phyloP scores from a whole-genome alignment of 2,113 vertebrate species.

The Ptyas mucosa region DNA sequence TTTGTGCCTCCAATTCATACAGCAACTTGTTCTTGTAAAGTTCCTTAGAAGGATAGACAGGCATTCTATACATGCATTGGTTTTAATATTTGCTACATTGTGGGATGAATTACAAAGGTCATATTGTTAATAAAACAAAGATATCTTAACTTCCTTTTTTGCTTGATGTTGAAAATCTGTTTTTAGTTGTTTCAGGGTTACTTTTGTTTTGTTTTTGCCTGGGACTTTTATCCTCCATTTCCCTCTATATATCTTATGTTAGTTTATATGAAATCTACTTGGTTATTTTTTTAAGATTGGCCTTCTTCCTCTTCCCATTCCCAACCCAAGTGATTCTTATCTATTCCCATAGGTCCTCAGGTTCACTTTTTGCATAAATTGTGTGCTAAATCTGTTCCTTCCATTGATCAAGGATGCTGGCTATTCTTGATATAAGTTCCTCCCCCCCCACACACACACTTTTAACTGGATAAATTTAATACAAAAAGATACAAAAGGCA shows the following conservation, averaged over 20 bases:
- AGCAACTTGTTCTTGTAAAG: background rate
- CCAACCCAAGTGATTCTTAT: background rate
- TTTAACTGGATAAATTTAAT: background rate
- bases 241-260: background rate
- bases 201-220: background rate
- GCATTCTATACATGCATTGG: background rate
- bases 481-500: background rate
- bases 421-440: background rate
- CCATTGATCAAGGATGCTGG: background rate
- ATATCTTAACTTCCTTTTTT: background rate
- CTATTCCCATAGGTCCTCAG: background rate
- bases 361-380: background rate
- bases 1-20: background rate
- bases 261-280: background rate
- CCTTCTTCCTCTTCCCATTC: background rate
- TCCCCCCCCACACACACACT: background rate
- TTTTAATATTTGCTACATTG: background rate
- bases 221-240: background rate
- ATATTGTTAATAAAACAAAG: background rate
- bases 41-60: background rate
- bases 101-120: background rate
- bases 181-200: background rate
- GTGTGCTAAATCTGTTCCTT: background rate
- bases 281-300: background rate
- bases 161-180: background rate